phyloP scores from a whole-genome alignment of 2,113 vertebrate genomes.

The Brevimyrus niger region DNA sequence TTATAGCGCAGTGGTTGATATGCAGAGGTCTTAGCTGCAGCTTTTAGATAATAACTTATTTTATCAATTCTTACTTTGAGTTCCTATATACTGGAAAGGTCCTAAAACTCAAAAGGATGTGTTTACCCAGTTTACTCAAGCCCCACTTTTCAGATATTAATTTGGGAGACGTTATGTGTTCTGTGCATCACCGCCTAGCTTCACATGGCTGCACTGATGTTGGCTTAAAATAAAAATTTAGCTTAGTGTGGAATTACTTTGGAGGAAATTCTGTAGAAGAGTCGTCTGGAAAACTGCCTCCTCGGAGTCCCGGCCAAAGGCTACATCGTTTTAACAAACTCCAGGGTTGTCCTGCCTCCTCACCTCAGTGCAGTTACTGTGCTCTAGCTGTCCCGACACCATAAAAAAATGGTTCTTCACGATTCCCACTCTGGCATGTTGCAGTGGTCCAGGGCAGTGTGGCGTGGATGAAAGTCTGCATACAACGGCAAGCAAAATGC shows the following conservation, averaged over 20 bases:
- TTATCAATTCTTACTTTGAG: neutral
- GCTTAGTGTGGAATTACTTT: neutral
- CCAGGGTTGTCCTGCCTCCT: neutral
- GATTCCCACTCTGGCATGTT: neutral
- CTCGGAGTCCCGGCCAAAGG: neutral
- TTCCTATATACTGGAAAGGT: neutral
- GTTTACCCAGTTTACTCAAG: neutral
- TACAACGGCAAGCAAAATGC: neutral
- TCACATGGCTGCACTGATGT: neutral
- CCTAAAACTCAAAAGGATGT: neutral
- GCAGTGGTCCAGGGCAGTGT: neutral
- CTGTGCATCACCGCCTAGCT: neutral
- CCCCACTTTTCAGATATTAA: neutral
- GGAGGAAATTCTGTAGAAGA: neutral
- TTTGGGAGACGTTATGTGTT: neutral
- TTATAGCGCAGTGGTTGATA: neutral
- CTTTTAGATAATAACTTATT: neutral
- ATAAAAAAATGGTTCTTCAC: neutral
- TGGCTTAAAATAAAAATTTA: neutral
- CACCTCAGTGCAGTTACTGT: neutral
- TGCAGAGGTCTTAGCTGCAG: neutral
- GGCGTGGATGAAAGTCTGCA: conserved; percentile 23
- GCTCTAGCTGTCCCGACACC: neutral
- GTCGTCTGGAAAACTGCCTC: neutral
- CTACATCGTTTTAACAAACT: neutral